Evolutionary conservation across 2,113 vertebrate genomes (phyloP).

Genomic region (Montifringilla adamsi): DNA sequence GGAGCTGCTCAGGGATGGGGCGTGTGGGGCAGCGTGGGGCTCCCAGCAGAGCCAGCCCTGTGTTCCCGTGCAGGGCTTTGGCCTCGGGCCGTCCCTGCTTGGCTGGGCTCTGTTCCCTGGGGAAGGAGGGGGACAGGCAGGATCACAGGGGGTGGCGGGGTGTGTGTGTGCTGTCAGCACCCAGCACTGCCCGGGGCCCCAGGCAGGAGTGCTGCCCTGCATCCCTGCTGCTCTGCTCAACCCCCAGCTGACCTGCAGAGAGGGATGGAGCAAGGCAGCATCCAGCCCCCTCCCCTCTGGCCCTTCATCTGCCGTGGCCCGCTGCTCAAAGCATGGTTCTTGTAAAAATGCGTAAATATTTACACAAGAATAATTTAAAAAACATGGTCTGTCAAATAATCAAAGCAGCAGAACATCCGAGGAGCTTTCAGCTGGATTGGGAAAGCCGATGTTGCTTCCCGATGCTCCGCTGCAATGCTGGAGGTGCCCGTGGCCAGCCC

Average conservation of each 20-base stretch:
- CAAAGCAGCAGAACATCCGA: slow-evolving; percentile 45
- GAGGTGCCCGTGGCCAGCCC: neutral
- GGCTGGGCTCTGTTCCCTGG: neutral
- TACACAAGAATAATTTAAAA: slow-evolving; percentile 68
- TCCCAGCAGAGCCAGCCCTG: fast-evolving
- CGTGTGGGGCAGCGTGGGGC: fast-evolving
- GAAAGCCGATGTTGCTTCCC: neutral
- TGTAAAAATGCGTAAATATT: slow-evolving; percentile 70
- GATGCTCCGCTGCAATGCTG: neutral
- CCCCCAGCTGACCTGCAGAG: neutral
- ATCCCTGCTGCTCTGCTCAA: neutral
- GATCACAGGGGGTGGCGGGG: too few relatives aligned
- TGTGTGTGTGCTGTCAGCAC: neutral
- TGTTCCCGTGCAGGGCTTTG: neutral
- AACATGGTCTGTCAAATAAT: slow-evolving; percentile 64
- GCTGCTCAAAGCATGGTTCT: slow-evolving; percentile 62
- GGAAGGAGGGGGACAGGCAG: neutral
- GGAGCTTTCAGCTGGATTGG: slow-evolving; percentile 35
- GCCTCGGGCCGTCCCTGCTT: fast-evolving
- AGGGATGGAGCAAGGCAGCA: neutral
- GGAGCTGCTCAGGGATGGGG: fast-evolving
- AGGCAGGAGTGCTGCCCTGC: neutral
- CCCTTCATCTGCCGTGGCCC: slow-evolving; percentile 27
- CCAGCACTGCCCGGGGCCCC: fast-evolving
- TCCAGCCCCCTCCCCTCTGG: neutral